Evolutionary conservation across 2,888 invertebrate genomes (phyloP), one percentile per base, ranked within the genome.

Genomic region (Plebejus anna): DNA sequence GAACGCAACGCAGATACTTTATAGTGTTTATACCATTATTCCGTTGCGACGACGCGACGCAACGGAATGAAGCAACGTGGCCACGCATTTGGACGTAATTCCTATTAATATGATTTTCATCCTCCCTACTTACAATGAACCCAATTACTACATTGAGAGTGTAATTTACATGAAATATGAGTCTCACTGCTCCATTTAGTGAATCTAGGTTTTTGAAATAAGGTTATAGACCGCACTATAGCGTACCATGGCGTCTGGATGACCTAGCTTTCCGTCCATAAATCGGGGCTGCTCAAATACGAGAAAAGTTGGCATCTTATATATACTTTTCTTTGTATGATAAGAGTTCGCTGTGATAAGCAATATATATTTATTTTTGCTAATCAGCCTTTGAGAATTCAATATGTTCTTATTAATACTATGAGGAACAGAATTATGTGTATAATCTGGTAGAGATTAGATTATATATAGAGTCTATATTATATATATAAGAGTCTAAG

Each of bases 181-280:
- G n/a, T 59, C 59, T 22, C 59, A 22, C 59, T 59, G 59, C 59
- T 22, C 59, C 59, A 59, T 22, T 22, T 22, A 1, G 7, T 66
- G 28, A 28, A 66, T 66, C 28, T 66, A 66, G 61, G 61, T 66
- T 66, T 61, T 11, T 28, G 28, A 66, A 66, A 66, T 28, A 66
- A 11, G 61, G 61, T 11, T 66, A 66, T 66, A 32, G 61, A 61
- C 61, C 59, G 59, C 16, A 59, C 59, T 59, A 59, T 59, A 5
- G 61, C 61, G 22, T 66, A 13, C 32, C 28, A 61, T 61, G 28
- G 61, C 61, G 61, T 61, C 61, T 61, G 4, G 32, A 5, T 13
- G 66, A 32, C 66, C 32, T 32, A 66, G 13, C 66, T 13, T 36
- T 36, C 13, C 66, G 32, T 66, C 32, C 16, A 16, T 66, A 66